phyloP scores from a whole-genome alignment of 2,888 invertebrate genomes.

The Thumatha senex region DNA sequence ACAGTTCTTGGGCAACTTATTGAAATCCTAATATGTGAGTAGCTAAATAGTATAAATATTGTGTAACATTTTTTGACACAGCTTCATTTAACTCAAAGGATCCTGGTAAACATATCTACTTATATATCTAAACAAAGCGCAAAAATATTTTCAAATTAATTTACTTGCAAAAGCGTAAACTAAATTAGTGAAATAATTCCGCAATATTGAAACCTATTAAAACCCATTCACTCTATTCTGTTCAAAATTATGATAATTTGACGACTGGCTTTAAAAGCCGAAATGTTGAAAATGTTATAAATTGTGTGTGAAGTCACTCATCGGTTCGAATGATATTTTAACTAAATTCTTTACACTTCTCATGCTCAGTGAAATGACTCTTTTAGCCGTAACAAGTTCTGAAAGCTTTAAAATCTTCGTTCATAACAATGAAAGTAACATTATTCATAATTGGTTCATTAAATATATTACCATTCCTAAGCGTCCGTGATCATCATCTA shows the following conservation, averaged over 20 bases:
- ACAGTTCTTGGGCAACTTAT: too few species aligned
- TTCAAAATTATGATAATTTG: conserved; percentile 24
- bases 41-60: too few species aligned
- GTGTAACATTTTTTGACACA: too few species aligned
- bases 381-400: neutral
- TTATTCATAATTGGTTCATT: conserved; percentile 24
- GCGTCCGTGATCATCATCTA: conserved; percentile 36
- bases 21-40: too few species aligned
- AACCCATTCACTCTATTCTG: conserved; percentile 45
- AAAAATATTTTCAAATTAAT: too few species aligned
- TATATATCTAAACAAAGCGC: too few species aligned
- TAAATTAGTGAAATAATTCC: conserved; percentile 52
- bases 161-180: conserved; percentile 45
- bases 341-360: too few species aligned
- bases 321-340: neutral
- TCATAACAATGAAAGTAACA: too few species aligned
- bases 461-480: conserved; percentile 31
- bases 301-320: neutral
- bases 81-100: too few species aligned
- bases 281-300: conserved; percentile 19
- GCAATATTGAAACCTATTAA: conserved; percentile 28
- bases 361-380: neutral
- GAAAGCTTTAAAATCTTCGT: neutral
- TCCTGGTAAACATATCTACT: too few species aligned
- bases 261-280: conserved; percentile 8